phyloP scores from a whole-genome alignment of 2,888 invertebrate species.

The Euclidia mi region DNA sequence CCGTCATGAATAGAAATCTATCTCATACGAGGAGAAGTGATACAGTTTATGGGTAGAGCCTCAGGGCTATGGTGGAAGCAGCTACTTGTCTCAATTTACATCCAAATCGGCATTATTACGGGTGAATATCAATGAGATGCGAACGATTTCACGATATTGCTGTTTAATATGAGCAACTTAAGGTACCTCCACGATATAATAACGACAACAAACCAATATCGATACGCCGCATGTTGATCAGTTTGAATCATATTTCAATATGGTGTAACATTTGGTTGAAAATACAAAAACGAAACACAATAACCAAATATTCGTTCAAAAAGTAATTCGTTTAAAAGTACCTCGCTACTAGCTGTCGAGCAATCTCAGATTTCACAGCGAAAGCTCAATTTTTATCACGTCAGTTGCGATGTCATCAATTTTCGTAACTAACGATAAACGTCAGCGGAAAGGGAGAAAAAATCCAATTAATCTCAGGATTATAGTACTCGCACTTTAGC shows the following conservation, averaged over 20 bases:
- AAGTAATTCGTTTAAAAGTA: slow-evolving; percentile 20
- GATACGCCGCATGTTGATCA: slow-evolving; percentile 10
- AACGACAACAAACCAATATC: slow-evolving; percentile 12
- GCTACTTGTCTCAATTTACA: slow-evolving; percentile 73
- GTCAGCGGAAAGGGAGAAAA: slow-evolving; percentile 27
- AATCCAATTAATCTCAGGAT: slow-evolving; percentile 45
- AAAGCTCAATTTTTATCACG: slow-evolving; percentile 40
- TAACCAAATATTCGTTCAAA: not conserved
- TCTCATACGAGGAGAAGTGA: slow-evolving; percentile 67
- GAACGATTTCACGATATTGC: slow-evolving; percentile 42
- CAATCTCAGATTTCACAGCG: slow-evolving; percentile 31
- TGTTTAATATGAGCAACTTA: slow-evolving; percentile 40
- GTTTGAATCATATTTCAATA: too few relatives aligned
- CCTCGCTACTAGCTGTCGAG: slow-evolving; percentile 6
- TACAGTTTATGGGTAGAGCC: slow-evolving; percentile 64
- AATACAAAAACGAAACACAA: not conserved
- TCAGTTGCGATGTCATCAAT: slow-evolving; percentile 43
- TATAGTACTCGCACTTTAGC: slow-evolving; percentile 35
- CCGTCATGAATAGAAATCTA: slow-evolving; percentile 58
- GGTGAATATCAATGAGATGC: slow-evolving; percentile 70
- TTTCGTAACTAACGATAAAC: slow-evolving; percentile 43
- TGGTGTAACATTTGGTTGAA: not conserved
- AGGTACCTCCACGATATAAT: slow-evolving; percentile 23
- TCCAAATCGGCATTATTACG: slow-evolving; percentile 71
- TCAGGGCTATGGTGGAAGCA: slow-evolving; percentile 65